These are phyloP conservation scores for Mus spicilegus DNA, from an alignment of 2,113 vertebrate species.

Conservation along the genomic window DNA sequence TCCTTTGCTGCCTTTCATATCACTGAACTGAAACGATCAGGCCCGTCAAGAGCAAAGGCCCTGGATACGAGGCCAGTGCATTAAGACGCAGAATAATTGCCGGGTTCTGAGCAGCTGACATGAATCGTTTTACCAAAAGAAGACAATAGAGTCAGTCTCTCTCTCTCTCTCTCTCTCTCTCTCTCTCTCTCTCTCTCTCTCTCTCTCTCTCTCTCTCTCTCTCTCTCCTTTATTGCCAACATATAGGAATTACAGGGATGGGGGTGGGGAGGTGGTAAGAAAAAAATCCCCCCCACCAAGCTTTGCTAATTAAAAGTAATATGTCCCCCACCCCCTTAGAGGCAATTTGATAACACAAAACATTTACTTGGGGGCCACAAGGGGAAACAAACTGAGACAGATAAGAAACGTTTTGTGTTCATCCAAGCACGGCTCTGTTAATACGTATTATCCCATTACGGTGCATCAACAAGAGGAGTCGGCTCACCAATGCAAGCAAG, in stretches of 20 bases:
- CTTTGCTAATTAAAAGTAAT: constrained; percentile 91
- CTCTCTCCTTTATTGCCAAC: constrained; percentile 61
- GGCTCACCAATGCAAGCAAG: constrained; percentile 92
- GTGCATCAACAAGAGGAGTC: constrained; percentile 94
- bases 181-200: not conserved
- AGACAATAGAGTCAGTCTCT: constrained; percentile 73
- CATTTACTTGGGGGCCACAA: constrained; percentile 91
- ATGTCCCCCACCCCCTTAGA: constrained; percentile 84
- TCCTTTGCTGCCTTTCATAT: constrained; percentile 85
- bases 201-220: not conserved
- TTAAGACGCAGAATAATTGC: constrained; percentile 88
- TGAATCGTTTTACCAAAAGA: constrained; percentile 86
- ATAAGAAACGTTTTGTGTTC: constrained; percentile 97
- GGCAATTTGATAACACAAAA: constrained; percentile 92
- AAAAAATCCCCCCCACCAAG: constrained; percentile 67
- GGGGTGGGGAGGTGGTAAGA: not conserved
- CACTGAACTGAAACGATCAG: constrained; percentile 84
- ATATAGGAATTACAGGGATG: constrained; percentile 57
- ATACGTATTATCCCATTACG: constrained; percentile 97
- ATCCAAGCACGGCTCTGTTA: constrained; percentile 95
- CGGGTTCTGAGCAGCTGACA: constrained; percentile 86
- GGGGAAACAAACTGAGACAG: constrained; percentile 93
- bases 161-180: not conserved
- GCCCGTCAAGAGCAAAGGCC: constrained; percentile 84
- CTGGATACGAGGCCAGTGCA: constrained; percentile 87